phyloP scores from a whole-genome alignment of 2,888 invertebrate genomes.

The Saturnia japonica region DNA sequence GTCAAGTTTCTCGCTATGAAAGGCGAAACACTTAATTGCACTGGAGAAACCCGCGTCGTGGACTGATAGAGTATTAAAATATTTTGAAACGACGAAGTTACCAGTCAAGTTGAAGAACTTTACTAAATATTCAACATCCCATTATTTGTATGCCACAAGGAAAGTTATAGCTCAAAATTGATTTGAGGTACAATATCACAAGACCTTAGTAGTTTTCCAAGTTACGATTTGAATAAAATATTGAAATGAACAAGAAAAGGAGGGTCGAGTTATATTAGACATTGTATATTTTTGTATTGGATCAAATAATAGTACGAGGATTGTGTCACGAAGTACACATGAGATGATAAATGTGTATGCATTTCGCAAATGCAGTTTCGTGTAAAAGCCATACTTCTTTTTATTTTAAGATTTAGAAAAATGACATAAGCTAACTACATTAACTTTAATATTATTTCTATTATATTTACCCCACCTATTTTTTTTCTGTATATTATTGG shows the following conservation, averaged over 20 bases:
- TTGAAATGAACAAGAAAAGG: constrained; percentile 28
- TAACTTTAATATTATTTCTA: no score
- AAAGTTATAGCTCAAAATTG: constrained; percentile 54
- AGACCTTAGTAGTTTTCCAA: constrained; percentile 43
- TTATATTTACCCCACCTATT: no score
- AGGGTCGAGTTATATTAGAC: constrained; percentile 5
- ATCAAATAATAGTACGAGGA: constrained; percentile 17
- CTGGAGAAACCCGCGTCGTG: constrained; percentile 43
- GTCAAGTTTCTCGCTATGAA: constrained; percentile 61
- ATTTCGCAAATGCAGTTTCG: no score
- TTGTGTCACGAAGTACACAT: no score
- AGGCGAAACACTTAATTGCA: constrained; percentile 67
- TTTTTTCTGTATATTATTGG: no score
- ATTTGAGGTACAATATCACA: constrained; percentile 48
- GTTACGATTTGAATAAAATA: constrained; percentile 47
- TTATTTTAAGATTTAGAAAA: no score
- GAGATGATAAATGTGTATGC: no score
- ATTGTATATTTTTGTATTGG: constrained; percentile 19
- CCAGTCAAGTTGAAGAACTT: constrained; percentile 55
- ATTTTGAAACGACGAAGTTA: constrained; percentile 53
- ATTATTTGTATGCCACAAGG: constrained; percentile 52
- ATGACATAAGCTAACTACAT: no score
- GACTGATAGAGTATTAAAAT: constrained; percentile 51
- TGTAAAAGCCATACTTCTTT: no score
- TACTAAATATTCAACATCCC: constrained; percentile 59